Percentiles rank a stretch among this genome's conserved stretches.
Evolutionary conservation across 2,113 vertebrate genomes (phyloP).

Genomic region (Microcebus griseorufus): DNA sequence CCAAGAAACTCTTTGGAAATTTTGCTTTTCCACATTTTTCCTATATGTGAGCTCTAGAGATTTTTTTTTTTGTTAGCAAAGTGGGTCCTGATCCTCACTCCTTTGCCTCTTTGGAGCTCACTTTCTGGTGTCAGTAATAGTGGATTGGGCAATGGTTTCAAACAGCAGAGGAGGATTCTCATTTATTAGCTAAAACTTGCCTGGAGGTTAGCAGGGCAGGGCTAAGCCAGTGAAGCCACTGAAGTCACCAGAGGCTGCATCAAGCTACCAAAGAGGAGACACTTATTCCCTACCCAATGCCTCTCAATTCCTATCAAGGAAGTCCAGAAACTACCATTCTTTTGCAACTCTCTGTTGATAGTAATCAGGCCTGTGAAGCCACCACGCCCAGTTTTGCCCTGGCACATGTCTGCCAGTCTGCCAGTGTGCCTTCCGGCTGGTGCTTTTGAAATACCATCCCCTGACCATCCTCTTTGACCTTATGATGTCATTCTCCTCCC

Average conservation of each 20-base stretch:
- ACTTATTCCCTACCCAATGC: neutral
- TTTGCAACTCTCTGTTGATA: neutral
- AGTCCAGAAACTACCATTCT: neutral
- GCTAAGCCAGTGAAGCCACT: neutral
- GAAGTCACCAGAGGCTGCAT: neutral
- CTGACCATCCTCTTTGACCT: neutral
- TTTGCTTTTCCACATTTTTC: neutral
- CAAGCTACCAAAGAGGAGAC: neutral
- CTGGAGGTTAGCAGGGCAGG: neutral
- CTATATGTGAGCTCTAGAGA: neutral
- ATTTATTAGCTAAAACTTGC: neutral
- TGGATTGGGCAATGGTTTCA: neutral
- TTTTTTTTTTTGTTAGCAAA: neutral
- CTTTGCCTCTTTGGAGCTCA: neutral
- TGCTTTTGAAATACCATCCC: constrained; percentile 8
- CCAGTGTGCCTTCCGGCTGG: neutral
- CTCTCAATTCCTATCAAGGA: neutral
- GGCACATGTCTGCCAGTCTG: neutral
- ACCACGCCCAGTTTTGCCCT: neutral
- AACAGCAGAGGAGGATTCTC: neutral
- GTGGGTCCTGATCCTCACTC: neutral
- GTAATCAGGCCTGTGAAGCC: neutral
- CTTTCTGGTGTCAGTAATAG: neutral
- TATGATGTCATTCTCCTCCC: neutral
- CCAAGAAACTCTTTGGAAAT: neutral